Evolutionary conservation across 2,888 invertebrate genomes (phyloP), one percentile per base, ranked within the genome.

Genomic region (Drosophila neonasuta): DNA sequence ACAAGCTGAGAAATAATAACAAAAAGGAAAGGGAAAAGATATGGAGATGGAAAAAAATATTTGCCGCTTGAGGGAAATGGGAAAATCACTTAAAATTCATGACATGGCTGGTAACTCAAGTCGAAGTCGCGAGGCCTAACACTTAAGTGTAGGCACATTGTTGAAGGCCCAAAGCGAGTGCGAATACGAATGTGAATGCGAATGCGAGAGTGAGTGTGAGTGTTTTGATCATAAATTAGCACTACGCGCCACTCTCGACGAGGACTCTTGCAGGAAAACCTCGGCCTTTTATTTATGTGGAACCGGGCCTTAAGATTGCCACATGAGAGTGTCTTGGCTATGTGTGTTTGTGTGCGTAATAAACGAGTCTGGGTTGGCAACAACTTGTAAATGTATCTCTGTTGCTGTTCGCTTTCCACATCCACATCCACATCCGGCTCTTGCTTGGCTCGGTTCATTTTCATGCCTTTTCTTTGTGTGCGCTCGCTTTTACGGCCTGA

Each of bases 31-130:
- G 10, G 10, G 10, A 32, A n/a, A n/a, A n/a, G n/a, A 36, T 1
- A n/a, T 5, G 24, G 24, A 5, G 24, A 24, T 24, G 24, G 24
- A n/a, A 36, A 58, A 50, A 54, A 60, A 41, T 8, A 13, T 41
- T 67, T 52, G 7, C 41, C 52, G 57, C 24, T 54, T 60, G 60
- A 41, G 17, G 3, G 36, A 41, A 60, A 34, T 44, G 20, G 6
- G 6, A 56, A 74, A 80, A 76, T 78, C 68, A 84, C 77, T 84
- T 86, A 70, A 85, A 82, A 78, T 79, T 71, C 86, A 86, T 78
- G 79, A 68, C 68, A 68, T 68, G 74, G 52, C 77, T 60, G 36
- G 62, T 42, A 48, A 59, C 58, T 64, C 54, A 46, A 57, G 50
- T 32, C n/a, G 30, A 59, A 45, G 58, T 52, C 60, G 13, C 29